A percentile compares a stretch with the other conserved stretches of the same genome.
phyloP scores from a whole-genome alignment of 2,797 vertebrate species.

The Silurus lanzhouensis region DNA sequence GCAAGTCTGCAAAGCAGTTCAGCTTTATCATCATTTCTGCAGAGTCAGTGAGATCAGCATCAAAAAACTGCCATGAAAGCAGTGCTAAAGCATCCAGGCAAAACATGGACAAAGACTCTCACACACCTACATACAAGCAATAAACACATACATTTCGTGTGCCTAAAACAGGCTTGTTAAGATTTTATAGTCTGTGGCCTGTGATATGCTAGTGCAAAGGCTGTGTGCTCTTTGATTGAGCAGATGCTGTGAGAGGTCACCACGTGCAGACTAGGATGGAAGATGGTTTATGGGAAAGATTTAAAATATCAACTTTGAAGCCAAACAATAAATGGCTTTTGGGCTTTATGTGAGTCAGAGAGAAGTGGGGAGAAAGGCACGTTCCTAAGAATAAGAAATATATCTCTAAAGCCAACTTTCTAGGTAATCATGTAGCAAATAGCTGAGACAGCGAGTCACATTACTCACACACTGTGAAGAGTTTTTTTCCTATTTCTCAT shows the following conservation, averaged over 20 bases:
- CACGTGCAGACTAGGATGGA: constrained; percentile 43
- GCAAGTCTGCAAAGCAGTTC: constrained; percentile 22
- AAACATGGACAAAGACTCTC: constrained; percentile 1
- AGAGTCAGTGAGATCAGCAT: constrained; percentile 34
- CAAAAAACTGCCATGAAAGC: constrained; percentile 37
- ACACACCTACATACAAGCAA: constrained; percentile 15
- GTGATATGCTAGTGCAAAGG: neutral
- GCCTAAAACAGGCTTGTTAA: neutral
- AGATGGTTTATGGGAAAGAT: constrained; percentile 53
- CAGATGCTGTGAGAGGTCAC: constrained; percentile 36
- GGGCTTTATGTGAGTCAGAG: constrained; percentile 44
- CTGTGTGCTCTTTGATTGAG: constrained; percentile 17
- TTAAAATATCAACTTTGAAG: constrained; percentile 53
- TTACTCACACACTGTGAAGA: constrained; percentile 19
- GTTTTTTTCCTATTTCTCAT: constrained; percentile 8
- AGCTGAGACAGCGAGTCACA: constrained; percentile 14
- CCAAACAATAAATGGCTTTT: constrained; percentile 59
- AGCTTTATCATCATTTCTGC: constrained; percentile 32
- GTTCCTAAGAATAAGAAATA: constrained; percentile 15
- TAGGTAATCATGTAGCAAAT: constrained; percentile 23
- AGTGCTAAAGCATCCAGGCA: constrained; percentile 4
- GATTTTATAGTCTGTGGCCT: neutral
- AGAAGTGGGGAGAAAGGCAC: constrained; percentile 25
- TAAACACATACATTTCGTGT: neutral
- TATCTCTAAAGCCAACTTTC: neutral